Base-by-base conservation (phyloP, 2,888 invertebrate genomes). In the Noctua comes region DNA sequence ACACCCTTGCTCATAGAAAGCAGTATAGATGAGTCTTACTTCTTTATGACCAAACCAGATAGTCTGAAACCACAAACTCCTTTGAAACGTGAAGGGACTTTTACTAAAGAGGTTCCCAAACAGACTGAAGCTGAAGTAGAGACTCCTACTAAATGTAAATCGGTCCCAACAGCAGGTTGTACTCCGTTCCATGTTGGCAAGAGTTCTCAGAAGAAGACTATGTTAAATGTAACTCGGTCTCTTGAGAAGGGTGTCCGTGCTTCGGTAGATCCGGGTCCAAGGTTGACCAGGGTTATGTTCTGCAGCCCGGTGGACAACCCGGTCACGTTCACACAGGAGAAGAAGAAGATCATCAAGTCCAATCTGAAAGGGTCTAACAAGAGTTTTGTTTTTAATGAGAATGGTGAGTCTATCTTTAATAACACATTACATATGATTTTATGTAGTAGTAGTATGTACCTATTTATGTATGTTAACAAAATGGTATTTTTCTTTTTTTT, bases 351-450 rank as follows among this genome's bases (percentile, higher is more conserved):
- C 27, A 96, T 97, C 76, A 97, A 97, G 84, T 97, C 97, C 2
- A 97, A 94, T 74, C 89, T 97, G 82, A 97, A 97, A 79, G 97
- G 97, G 4, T 97, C 97, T 1, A 96, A 95, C 69, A 97, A 97
- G 88, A 97, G 96, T 87, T 97, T 97, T 48, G 88, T 96, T 21
- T 94, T 95, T 91, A 94, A 96, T 77, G 94, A 95, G 1, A 93
- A 83, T 84, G 91, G 97, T 96, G 84, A 95, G 94, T 91, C 73
- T 68, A 8, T 66, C 62, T 46, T 57, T 46, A 13, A 24, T 71
- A 31, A 31, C 27, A 54, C 10, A 27, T 10, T 10, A 8, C 10
- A 43, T 43, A 43, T 1, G 43, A 10, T 43, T 43, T 43, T 43
- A 43, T 40, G 10, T 43, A 43, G 10, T 43, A 43, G 10, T 43